These are phyloP conservation scores for Myotis pilosus DNA, from an alignment of 2,797 vertebrate genomes.

Conservation along the genomic window DNA sequence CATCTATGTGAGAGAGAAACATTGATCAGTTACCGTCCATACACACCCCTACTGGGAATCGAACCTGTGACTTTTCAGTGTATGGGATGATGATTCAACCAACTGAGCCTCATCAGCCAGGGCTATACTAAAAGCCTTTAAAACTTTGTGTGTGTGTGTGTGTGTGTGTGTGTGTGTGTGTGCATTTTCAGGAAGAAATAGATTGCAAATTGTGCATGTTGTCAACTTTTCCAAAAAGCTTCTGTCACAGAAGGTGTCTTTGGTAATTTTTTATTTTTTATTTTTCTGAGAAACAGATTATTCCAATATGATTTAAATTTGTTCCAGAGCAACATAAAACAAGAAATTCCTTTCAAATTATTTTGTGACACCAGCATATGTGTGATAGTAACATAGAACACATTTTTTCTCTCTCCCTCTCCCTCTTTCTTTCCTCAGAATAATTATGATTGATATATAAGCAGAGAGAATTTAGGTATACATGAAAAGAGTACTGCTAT, in stretches of 20 bases:
- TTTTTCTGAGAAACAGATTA: constrained; percentile 32
- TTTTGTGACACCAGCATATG: neutral
- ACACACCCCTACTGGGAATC: neutral
- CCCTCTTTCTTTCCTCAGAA: neutral
- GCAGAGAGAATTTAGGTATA: neutral
- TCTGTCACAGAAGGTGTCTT: constrained; percentile 35
- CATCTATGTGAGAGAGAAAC: neutral
- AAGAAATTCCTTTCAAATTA: constrained; percentile 29
- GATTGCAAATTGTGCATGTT: neutral
- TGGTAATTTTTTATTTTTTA: constrained; percentile 5
- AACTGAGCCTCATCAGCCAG: neutral
- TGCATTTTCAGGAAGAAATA: neutral
- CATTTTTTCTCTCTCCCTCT: neutral
- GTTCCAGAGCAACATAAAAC: constrained; percentile 53
- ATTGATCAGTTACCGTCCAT: neutral
- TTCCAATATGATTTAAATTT: constrained; percentile 53
- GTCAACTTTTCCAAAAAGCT: constrained; percentile 18
- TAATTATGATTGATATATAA: neutral
- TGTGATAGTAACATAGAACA: constrained; percentile 15
- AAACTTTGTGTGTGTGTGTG: neutral
- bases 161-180: neutral
- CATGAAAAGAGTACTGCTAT: neutral
- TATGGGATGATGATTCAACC: neutral
- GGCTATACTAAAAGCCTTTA: neutral
- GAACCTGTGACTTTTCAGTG: neutral